Evolutionary conservation across 2,113 vertebrate genomes (phyloP).

Genomic region (Salvelinus namaycush): DNA sequence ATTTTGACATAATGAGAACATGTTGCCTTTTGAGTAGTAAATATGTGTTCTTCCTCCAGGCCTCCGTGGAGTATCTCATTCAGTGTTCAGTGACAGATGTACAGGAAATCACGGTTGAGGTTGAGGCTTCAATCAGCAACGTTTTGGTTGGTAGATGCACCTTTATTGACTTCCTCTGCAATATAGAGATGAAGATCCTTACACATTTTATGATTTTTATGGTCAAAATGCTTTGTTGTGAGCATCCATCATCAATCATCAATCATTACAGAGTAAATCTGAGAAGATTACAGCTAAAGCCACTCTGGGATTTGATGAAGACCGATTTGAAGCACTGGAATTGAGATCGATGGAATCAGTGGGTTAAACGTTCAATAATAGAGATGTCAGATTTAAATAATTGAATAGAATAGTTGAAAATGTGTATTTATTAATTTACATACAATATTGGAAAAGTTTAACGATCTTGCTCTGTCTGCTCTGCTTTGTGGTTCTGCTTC

Average conservation of each 20-base stretch:
- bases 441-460: background rate
- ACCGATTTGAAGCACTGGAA: slow-evolving; percentile 13
- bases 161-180: background rate
- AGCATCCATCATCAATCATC: no score
- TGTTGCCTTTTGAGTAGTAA: slow-evolving; percentile 4
- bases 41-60: slow-evolving; percentile 5
- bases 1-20: background rate
- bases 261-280: slow-evolving; percentile 15
- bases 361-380: background rate
- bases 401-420: background rate
- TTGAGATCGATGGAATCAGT: background rate
- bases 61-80: background rate
- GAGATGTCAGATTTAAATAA: no score
- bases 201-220: no score
- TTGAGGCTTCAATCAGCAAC: slow-evolving; percentile 11
- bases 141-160: slow-evolving; percentile 29
- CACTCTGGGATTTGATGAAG: slow-evolving; percentile 38
- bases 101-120: slow-evolving; percentile 23
- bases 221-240: no score
- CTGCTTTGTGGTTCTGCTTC: background rate
- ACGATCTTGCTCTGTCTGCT: background rate
- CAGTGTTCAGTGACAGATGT: slow-evolving; percentile 27
- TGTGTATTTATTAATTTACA: background rate
- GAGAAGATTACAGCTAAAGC: slow-evolving; percentile 35
- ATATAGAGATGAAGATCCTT: no score